A percentile compares a stretch with the other conserved stretches of the same genome.
These are phyloP conservation scores for Nannobrachium achirus DNA, from an alignment of 2,113 vertebrate species.

Conservation along the genomic window DNA sequence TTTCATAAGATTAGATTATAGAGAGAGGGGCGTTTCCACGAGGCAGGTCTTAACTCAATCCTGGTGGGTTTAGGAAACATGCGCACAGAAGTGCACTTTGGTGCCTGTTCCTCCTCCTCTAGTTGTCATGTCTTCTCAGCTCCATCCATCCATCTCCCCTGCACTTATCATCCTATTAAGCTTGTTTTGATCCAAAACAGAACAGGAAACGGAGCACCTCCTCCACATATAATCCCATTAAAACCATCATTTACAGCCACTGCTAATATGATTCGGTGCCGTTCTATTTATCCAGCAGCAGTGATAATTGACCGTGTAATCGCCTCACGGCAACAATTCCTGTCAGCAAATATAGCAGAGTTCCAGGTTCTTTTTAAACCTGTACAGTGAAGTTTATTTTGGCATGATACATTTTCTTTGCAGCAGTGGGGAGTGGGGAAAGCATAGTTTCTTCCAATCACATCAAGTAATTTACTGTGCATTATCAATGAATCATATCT, in stretches of 20 bases:
- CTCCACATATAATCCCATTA: slow-evolving; percentile 21
- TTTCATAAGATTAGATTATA: too few relatives aligned
- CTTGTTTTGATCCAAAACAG: slow-evolving; percentile 16
- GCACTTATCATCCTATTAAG: not conserved
- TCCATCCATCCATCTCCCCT: not conserved
- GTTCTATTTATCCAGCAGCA: slow-evolving; percentile 7
- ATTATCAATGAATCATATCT: not conserved
- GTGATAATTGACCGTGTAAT: slow-evolving; percentile 27
- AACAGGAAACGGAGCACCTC: slow-evolving; percentile 26
- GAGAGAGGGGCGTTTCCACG: too few relatives aligned
- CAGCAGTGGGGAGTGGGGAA: not conserved
- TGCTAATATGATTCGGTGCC: slow-evolving; percentile 29
- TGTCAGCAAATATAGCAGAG: slow-evolving; percentile 2
- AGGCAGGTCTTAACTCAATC: too few relatives aligned
- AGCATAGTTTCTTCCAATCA: not conserved
- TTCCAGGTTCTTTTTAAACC: not conserved
- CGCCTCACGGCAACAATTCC: slow-evolving; percentile 28
- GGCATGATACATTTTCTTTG: not conserved
- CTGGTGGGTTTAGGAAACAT: too few relatives aligned
- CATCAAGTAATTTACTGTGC: not conserved
- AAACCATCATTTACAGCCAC: slow-evolving; percentile 20
- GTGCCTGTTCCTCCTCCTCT: too few relatives aligned
- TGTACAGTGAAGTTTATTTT: not conserved
- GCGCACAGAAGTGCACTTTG: too few relatives aligned
- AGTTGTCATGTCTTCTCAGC: slow-evolving; percentile 16